Conservation (phyloP, 2,113 vertebrate genomes). For the Stigmatopora nigra region DNA sequence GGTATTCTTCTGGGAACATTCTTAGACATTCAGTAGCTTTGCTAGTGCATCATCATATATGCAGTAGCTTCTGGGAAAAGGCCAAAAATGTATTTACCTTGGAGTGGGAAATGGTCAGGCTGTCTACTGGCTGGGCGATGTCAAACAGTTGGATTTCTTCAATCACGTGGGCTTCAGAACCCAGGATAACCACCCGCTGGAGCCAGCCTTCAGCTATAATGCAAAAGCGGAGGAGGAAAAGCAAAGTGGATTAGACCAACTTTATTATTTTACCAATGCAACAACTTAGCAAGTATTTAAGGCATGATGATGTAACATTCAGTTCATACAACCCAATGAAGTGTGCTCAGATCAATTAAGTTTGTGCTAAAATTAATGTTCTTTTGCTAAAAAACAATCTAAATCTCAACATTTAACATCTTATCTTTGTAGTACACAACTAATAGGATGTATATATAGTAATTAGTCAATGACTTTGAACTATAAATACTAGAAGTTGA, state of each 20-base stretch:
- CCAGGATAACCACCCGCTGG: conserved; percentile 81
- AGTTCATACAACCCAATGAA: background rate
- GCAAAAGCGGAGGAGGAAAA: background rate
- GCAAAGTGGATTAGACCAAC: conserved; percentile 10
- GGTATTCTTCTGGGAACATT: background rate
- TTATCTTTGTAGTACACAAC: no score
- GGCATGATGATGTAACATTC: background rate
- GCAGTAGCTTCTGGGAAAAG: background rate
- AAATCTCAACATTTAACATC: no score
- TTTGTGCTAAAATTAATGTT: no score
- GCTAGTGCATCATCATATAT: background rate
- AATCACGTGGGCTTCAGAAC: conserved; percentile 77
- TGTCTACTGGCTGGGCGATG: conserved; percentile 78
- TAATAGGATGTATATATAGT: no score
- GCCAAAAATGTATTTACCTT: conserved; percentile 69
- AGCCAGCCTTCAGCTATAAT: conserved; percentile 83
- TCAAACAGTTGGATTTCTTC: conserved; percentile 95
- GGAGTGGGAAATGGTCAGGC: conserved; percentile 79
- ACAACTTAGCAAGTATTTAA: background rate
- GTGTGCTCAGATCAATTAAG: no score
- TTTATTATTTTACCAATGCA: background rate
- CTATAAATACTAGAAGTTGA: no score
- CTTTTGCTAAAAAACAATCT: no score
- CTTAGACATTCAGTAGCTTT: conserved; percentile 1
- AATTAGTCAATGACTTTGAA: no score